Evolutionary conservation across 2,888 invertebrate genomes (phyloP).

Genomic region (Ornithoptera priamus): DNA sequence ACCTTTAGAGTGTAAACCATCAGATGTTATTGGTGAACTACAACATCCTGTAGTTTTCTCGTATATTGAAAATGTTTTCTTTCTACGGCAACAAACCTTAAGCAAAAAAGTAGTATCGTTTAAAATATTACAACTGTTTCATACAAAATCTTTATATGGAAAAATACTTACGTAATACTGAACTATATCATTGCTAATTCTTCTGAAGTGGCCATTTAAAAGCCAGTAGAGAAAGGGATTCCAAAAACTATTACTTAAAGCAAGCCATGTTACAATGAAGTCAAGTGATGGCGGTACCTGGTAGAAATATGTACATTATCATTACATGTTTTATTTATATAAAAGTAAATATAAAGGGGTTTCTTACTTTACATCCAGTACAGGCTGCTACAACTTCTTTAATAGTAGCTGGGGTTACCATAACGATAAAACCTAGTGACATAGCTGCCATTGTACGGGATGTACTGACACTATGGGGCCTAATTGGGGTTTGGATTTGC

Average conservation of each 20-base stretch:
- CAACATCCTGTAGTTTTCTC: conserved; percentile 74
- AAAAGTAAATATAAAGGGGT: conserved; percentile 6
- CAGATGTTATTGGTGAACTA: conserved; percentile 72
- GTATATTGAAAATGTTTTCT: conserved; percentile 63
- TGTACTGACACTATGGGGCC: conserved; percentile 88
- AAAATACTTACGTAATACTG: conserved; percentile 84
- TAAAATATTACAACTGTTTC: not conserved
- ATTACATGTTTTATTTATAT: not conserved
- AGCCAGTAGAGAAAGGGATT: conserved; percentile 94
- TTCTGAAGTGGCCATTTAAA: conserved; percentile 90
- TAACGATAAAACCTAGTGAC: conserved; percentile 93
- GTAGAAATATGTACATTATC: conserved; percentile 4
- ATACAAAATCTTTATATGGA: not conserved
- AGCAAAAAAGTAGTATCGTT: conserved; percentile 28
- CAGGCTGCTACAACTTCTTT: conserved; percentile 95
- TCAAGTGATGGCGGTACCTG: conserved; percentile 90
- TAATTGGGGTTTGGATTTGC: conserved; percentile 73
- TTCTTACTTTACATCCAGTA: conserved; percentile 87
- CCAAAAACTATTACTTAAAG: conserved; percentile 93
- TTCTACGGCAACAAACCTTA: conserved; percentile 70
- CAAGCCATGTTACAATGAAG: conserved; percentile 92
- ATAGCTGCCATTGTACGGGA: conserved; percentile 95
- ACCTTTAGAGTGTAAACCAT: conserved; percentile 73
- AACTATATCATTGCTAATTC: conserved; percentile 87
- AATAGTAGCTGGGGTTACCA: conserved; percentile 94